Evolutionary conservation across 1,140 invertebrate genomes (phyloP), one percentile per base, ranked within the genome.

Genomic region (Saccostrea echinata): DNA sequence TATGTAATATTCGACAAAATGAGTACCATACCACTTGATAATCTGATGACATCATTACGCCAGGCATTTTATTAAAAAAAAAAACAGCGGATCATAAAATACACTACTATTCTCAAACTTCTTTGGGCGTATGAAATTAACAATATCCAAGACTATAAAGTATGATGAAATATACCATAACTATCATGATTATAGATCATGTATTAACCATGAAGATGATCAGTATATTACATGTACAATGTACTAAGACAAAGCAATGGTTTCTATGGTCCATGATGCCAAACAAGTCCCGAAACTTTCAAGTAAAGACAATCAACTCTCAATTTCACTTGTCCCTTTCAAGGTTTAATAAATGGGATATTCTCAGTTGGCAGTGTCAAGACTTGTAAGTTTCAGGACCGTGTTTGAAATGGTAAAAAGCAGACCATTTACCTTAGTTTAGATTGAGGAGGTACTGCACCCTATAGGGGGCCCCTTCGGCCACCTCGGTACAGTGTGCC

Each of bases 361-460:
- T 33, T 30, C 3, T 76, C 30, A 76, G 16, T 30, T 12, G 27
- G 24, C 24, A 30, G 27, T 76, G 27, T 33, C 27, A 33, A 76
- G 11, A 76, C 68, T 76, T 76, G 27, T 8, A 76, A 76, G 27
- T 76, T 76, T 30, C 68, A 76, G 24, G 68, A 76, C 68, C n/a
- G 12, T 76, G 68, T 27, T 30, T 16, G 43, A 12, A 30, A 35
- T 76, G 30, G 9, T 12, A 16, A 30, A 76, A 76, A 76, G 68
- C 64, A 71, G 68, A 76, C 68, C 68, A 76, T 76, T 76, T 76
- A 76, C 68, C 68, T 76, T 76, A 13, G 27, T 18, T 30, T 33
- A 76, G 24, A 30, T 27, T 76, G 68, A 76, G 68, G 68, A 30
- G 12, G 68, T 76, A 76, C 68, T 76, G 68, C 68, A 76, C 68